Base-by-base conservation (phyloP, 1,140 invertebrate species). In the Colletes latitarsis region DNA sequence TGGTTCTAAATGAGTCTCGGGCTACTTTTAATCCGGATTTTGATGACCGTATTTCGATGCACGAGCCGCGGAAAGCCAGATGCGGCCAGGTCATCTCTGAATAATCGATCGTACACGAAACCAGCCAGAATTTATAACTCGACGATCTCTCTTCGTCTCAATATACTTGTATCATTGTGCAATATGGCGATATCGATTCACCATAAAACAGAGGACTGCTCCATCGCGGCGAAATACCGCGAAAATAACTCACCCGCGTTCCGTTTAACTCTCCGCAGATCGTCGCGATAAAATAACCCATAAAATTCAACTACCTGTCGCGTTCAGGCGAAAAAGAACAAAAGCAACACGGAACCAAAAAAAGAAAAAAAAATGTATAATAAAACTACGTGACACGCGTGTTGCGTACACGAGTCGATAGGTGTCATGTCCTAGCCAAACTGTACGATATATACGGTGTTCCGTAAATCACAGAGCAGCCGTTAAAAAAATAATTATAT, bases 261-360 rank as follows among this genome's bases (percentile, higher is more conserved):
- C 70, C 75, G 75, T 71, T 77, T 77, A 77, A 77, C 67, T 62
- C 67, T 62, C 75, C 67, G 75, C 75, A 77, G 75, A 77, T 70
- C 75, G 67, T 39, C 75, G 55, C 67, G 75, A 77, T 77, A 77
- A 77, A 79, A 79, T 79, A 62, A 71, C 15, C 70, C 62, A 73
- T 78, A 78, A 73, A 78, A 78, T 78, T 78, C 77, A 78, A 78
- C 77, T 78, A 78, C 69, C 77, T 78, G 69, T 73, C 77, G 77
- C 70, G 69, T 52, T 60, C 41, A 58, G 21, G 43, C 21, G 53
- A 14, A 52, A 69, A 43, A 41, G 41, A 9, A 60, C 19, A 43
- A 64, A 64, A 43, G 6, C 21, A 39, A 69, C 53, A 77, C 69
- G 63, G 71, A 58, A 82, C 82, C 17, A 70, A 21, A 10, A 53